Conservation (phyloP, 1,140 invertebrate species). For the Cyrtorhinus lividipennis region DNA sequence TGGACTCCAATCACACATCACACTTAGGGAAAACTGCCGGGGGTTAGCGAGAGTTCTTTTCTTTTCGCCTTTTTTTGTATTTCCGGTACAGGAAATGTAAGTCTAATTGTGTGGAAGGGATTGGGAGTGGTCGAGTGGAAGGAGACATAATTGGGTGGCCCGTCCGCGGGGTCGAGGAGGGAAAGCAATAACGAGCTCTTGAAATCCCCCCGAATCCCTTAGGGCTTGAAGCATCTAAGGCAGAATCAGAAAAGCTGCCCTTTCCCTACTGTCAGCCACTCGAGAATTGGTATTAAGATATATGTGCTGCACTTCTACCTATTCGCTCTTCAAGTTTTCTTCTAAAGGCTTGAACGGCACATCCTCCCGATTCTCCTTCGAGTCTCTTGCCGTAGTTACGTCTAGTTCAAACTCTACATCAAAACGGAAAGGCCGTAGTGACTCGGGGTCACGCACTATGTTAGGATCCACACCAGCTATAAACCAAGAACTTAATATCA, state of each 20-base stretch:
- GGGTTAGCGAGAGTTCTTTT: background rate
- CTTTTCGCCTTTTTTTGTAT: background rate
- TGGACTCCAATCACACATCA: background rate
- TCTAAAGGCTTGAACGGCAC: background rate
- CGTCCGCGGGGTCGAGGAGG: background rate
- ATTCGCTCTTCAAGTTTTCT: background rate
- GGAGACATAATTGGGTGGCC: slow-evolving; percentile 4
- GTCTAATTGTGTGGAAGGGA: slow-evolving; percentile 9
- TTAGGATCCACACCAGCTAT: too few species aligned
- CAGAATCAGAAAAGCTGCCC: background rate
- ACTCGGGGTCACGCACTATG: too few species aligned
- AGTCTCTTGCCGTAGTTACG: too few species aligned
- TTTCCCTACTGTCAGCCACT: background rate
- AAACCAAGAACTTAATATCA: too few species aligned
- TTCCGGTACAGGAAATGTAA: background rate
- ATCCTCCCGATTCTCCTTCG: too few species aligned
- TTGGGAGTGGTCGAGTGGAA: slow-evolving; percentile 5
- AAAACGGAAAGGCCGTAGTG: too few species aligned
- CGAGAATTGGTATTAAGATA: slow-evolving; percentile 2
- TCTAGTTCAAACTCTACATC: too few species aligned
- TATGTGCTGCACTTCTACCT: background rate
- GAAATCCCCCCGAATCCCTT: background rate
- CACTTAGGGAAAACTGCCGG: background rate
- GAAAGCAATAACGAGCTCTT: slow-evolving; percentile 7
- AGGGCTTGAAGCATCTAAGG: background rate